Evolutionary conservation across 2,888 invertebrate species (phyloP), one percentile per base, ranked within the genome.

Genomic region (Hecatera dysodea): DNA sequence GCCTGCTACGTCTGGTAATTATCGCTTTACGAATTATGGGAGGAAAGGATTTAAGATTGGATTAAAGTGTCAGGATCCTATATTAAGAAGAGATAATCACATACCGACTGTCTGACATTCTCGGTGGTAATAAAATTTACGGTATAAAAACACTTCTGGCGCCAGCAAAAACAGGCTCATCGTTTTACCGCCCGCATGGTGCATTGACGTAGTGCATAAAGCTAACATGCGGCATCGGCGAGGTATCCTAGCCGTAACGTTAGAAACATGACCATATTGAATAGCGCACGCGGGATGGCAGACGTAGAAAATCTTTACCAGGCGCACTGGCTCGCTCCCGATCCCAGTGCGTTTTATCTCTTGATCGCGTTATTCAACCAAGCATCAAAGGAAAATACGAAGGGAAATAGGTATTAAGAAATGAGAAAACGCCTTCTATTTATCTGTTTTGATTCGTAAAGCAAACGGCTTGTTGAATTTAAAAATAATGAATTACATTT

Each of bases 301-400:
- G 82, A 87, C 86, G 84, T 86, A 86, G 86, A 91, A n/a, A 91
- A 91, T 90, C 89, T 91, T 90, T 89, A 87, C 87, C 88, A 86
- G 89, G 89, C 89, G 88, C 88, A 87, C 89, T 89, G 89, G 88
- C 85, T 86, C 86, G 82, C 87, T 85, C 88, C 81, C 90, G 89
- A 90, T 91, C 87, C 85, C 90, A 80, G 90, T 92, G 91, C 91
- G 92, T 93, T 94, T 94, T 94, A 94, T 95, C 93, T 94, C 92
- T 93, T 93, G 93, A 94, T 94, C 95, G 93, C 91, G 91, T 94
- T 94, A 94, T 93, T 94, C 93, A 94, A 88, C 91, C 92, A 91
- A 93, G 93, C 92, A 92, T 94, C 93, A 93, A 94, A 94, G 91
- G 89, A 93, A 94, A 94, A 94, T 91, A 90, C 89, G 90, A 90